phyloP scores from a whole-genome alignment of 2,797 vertebrate species.

The Kryptopterus vitreolus region DNA sequence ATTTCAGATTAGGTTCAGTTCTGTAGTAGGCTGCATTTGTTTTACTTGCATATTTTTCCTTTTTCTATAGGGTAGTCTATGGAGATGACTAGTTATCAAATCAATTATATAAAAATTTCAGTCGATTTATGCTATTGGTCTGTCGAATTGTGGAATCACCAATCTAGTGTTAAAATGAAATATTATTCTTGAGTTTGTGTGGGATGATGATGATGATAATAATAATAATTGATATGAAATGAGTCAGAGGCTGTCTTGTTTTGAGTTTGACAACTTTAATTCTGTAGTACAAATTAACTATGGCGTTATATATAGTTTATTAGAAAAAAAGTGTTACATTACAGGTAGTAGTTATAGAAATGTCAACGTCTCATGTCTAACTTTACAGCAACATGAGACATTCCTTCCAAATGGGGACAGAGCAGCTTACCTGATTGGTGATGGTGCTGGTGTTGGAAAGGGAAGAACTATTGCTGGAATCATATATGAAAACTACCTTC shows the following conservation, averaged over 20 bases:
- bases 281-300: background rate
- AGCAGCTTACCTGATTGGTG: conserved; percentile 96
- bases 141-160: background rate
- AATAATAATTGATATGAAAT: background rate
- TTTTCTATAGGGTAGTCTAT: background rate
- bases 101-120: background rate
- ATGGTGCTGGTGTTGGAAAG: conserved; percentile 97
- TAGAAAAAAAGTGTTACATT: background rate
- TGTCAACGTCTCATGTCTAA: background rate
- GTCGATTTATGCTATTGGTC: too few species aligned
- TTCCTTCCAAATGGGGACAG: conserved; percentile 93
- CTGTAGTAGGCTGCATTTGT: background rate
- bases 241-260: background rate
- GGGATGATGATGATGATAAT: too few species aligned
- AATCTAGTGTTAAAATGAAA: background rate
- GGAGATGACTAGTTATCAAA: background rate
- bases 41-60: background rate
- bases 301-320: background rate
- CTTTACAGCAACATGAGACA: conserved; percentile 92
- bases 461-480: conserved; percentile 96
- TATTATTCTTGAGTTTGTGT: background rate
- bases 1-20: background rate
- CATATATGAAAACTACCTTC: conserved; percentile 96
- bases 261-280: background rate
- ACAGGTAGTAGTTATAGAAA: background rate